These are phyloP conservation scores for Pseudomugil gertrudae DNA, from an alignment of 2,797 vertebrate species.

Conservation along the genomic window DNA sequence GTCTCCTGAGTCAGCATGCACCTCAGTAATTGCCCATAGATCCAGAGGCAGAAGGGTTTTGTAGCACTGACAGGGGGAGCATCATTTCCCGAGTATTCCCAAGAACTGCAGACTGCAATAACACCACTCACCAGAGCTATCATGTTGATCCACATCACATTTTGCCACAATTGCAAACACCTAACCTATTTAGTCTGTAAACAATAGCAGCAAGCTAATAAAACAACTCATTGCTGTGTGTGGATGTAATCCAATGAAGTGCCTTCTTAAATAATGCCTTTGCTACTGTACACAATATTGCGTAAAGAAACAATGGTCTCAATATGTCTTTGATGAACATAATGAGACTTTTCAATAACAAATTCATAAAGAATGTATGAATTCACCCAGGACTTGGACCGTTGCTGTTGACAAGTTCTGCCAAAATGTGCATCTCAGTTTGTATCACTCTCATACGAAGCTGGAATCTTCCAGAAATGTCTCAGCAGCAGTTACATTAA, in stretches of 20 bases:
- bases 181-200: constrained; percentile 81
- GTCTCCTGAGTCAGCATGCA: constrained; percentile 82
- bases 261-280: constrained; percentile 68
- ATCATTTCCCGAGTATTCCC: constrained; percentile 72
- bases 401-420: constrained; percentile 33
- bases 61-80: constrained; percentile 63
- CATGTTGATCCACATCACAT: constrained; percentile 80
- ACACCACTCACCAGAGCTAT: constrained; percentile 80
- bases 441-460: constrained; percentile 53
- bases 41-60: constrained; percentile 62
- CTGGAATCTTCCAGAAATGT: constrained; percentile 12
- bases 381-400: constrained; percentile 50
- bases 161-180: constrained; percentile 60
- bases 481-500: constrained; percentile 23
- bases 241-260: constrained; percentile 77
- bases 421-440: constrained; percentile 55
- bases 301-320: constrained; percentile 68
- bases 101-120: constrained; percentile 78
- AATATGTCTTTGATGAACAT: constrained; percentile 77
- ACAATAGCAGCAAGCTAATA: constrained; percentile 77
- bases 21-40: constrained; percentile 79
- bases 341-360: constrained; percentile 81
- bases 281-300: constrained; percentile 59
- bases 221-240: constrained; percentile 67
- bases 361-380: constrained; percentile 84